Evolutionary conservation across 2,113 vertebrate species (phyloP), one percentile per base, ranked within the genome.

Genomic region (Echinops telfairi): DNA sequence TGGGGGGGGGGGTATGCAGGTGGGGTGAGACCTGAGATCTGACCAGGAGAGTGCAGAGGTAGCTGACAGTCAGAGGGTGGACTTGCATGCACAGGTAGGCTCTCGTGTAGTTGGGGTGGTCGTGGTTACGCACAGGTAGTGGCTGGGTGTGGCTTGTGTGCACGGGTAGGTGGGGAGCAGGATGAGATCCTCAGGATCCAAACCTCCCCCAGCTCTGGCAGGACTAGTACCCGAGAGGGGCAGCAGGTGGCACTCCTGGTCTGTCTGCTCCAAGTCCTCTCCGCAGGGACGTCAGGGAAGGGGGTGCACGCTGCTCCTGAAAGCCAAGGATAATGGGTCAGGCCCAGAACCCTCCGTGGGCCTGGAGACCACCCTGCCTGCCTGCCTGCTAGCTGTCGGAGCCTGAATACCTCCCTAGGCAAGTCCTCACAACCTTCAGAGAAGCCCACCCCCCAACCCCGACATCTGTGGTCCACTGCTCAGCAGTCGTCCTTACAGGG

Each of bases 231-330:
- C 81, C 87, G 2, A 2, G 23, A 86, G 1, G 57, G 66, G 22
- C 96, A 90, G 96, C 93, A 97, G 97, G 80, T 71, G 96, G 97
- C 95, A 86, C 96, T 88, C 83, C 66, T 23, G 40, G 77, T 66
- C 90, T 23, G 82, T 43, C 86, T 76, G 83, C 6, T 22, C 43
- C 10, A 47, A 40, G 77, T 19, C 0, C 27, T 58, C 47, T 11
- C 47, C 47, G 12, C 47, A 2, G 12, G 47, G 47, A 53, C 47
- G 47, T 53, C 12, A 14, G 47, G 47, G 47, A 53, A 53, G 47
- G 47, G 38, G 19, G 19, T 62, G 23, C 60, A 62, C n/a, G 47
- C 47, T 25, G 23, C 60, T 62, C 60, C 60, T 22, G 60, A 19
- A 25, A 62, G 20, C 60, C 60, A 22, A 25, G 47, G 10, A 60